Evolutionary conservation across 2,113 vertebrate genomes (phyloP).

Genomic region (Pelvicachromis taeniatus): DNA sequence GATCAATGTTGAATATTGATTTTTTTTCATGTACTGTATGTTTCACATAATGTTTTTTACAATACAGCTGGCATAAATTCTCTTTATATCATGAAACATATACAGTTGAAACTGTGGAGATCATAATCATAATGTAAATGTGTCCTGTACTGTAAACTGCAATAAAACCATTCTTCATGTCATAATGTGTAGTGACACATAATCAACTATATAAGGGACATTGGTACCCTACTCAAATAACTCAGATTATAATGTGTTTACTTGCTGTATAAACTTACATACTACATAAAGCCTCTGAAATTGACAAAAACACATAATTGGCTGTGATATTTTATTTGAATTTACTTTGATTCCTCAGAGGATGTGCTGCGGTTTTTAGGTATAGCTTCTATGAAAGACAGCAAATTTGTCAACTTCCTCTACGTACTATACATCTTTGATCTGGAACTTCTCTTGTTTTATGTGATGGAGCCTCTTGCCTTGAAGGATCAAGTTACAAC

Average conservation of each 20-base stretch:
- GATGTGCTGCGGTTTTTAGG: neutral
- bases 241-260: neutral
- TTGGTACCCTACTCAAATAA: neutral
- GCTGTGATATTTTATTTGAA: neutral
- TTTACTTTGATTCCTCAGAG: neutral
- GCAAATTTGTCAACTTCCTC: neutral
- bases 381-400: neutral
- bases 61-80: neutral
- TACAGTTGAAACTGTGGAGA: neutral
- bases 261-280: neutral
- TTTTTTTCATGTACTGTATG: neutral
- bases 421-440: neutral
- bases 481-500: neutral
- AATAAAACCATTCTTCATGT: neutral
- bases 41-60: neutral
- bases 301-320: neutral
- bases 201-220: neutral
- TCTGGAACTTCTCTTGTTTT: neutral
- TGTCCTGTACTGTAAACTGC: neutral
- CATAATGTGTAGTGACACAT: neutral
- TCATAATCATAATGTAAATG: neutral
- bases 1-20: fast-evolving
- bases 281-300: neutral
- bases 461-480: neutral
- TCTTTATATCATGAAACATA: neutral